Base-by-base conservation (phyloP, 53 echinoderm and acorn worm species). In the Arbacia lixula region DNA sequence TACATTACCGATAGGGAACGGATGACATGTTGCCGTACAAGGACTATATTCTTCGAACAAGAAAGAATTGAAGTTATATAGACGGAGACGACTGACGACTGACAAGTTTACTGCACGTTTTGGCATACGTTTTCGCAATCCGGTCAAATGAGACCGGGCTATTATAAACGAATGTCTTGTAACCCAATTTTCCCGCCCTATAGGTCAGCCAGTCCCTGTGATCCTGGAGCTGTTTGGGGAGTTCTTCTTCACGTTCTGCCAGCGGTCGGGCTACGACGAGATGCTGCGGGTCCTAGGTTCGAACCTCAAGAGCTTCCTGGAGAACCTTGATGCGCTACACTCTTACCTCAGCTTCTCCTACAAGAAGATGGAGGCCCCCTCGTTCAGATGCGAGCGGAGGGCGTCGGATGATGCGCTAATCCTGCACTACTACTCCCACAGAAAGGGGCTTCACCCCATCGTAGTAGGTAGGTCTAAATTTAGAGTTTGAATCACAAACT, bases 331-430 rank as follows among this genome's bases (percentile, higher is more conserved):
- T 73, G 92, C 97, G 11, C 91, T 96, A 53, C 97, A 96, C 39
- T 93, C 93, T 5, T 96, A 96, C 89, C 86, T 96, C 30, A 96
- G 97, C 74, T 90, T 96, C 66, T 96, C 97, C 37, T 96, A 96
- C 83, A 92, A 94, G 83, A 81, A 91, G 71, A 96, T 96, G 97
- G 97, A 96, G 71, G 97, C 97, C 29, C 97, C 97, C 25, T 96
- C 97, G 10, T 96, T 96, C 71, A 67, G 97, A 46, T 96, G 97
- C 35, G 97, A 96, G 83, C 66, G 88, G 40, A 85, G 88, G 65
- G 66, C 39, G 1, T 87, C 87, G 25, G 94, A 94, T 37, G 84
- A 94, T 16, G 93, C 93, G 14, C 89, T 96, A 35, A 91, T 96
- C 4, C 86, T 96, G 21, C 97, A 96, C 73, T 96, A 96, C 64